These are phyloP conservation scores for Chrysaora quinquecirrha DNA, from an alignment of 30 jellyfish, hydroid and myxozoan species.

Conservation along the genomic window DNA sequence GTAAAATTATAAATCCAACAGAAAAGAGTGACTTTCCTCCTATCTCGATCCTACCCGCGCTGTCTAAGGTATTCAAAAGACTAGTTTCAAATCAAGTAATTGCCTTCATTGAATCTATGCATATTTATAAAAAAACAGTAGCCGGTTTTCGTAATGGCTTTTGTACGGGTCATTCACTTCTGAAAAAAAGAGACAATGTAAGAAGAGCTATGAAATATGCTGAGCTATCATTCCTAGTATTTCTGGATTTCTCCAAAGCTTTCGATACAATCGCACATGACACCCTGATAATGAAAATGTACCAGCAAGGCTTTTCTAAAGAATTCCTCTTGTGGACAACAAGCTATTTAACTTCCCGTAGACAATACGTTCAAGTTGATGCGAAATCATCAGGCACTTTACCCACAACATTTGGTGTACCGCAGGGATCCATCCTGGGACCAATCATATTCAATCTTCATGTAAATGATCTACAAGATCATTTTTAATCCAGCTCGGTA, in stretches of 20 bases:
- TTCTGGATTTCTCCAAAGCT: constrained; percentile 38
- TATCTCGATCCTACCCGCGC: not conserved
- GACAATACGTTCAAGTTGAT: too few species aligned
- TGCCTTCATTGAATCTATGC: not conserved
- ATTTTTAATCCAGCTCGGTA: too few species aligned
- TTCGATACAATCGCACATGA: too few species aligned
- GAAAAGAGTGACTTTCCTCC: not conserved
- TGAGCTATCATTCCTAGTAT: too few species aligned
- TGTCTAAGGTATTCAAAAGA: not conserved
- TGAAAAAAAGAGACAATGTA: constrained; percentile 31
- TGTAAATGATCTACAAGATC: too few species aligned
- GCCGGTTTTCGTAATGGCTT: constrained; percentile 30
- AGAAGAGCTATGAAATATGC: constrained; percentile 58
- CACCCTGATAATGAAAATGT: too few species aligned
- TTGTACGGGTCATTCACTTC: constrained; percentile 24
- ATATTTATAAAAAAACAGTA: not conserved
- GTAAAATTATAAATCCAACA: not conserved
- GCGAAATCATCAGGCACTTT: constrained; percentile 9
- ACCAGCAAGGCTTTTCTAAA: constrained; percentile 52
- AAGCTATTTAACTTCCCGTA: too few species aligned
- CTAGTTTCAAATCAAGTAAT: not conserved
- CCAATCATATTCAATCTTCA: too few species aligned
- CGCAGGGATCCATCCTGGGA: constrained; percentile 50
- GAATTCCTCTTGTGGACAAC: constrained; percentile 30
- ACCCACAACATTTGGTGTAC: not conserved